Conservation (phyloP, 2,797 vertebrate genomes). For the Brotula barbata region DNA sequence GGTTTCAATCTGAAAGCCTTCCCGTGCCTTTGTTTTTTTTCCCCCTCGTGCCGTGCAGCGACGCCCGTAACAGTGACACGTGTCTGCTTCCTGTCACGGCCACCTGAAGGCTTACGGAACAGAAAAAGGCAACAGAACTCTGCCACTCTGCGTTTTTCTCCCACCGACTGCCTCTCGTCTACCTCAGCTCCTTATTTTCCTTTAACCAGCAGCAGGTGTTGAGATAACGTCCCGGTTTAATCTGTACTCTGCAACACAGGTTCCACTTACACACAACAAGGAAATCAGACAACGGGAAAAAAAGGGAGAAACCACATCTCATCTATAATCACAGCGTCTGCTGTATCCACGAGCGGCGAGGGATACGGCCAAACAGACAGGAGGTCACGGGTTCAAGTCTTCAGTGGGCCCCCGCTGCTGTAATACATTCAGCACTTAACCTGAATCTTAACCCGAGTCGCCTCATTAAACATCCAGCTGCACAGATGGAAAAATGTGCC, state of each 20-base stretch:
- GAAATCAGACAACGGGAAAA: slow-evolving; percentile 6
- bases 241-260: not conserved
- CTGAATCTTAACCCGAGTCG: slow-evolving; percentile 44
- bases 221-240: slow-evolving; percentile 10
- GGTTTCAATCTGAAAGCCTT: slow-evolving; percentile 10
- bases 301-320: slow-evolving; percentile 5
- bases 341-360: slow-evolving; percentile 39
- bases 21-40: slow-evolving; percentile 11
- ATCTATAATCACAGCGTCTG: not conserved
- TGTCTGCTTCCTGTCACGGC: slow-evolving; percentile 45
- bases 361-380: slow-evolving; percentile 32
- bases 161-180: not conserved
- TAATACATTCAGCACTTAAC: slow-evolving; percentile 62
- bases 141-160: slow-evolving; percentile 1
- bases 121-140: slow-evolving; percentile 10
- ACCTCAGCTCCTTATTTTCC: slow-evolving; percentile 6
- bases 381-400: slow-evolving; percentile 43
- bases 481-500: slow-evolving; percentile 36
- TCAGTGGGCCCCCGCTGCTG: slow-evolving; percentile 36
- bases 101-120: slow-evolving; percentile 42
- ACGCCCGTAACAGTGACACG: slow-evolving; percentile 13
- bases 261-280: not conserved
- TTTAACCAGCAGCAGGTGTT: slow-evolving; percentile 25
- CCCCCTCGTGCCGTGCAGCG: slow-evolving; percentile 24
- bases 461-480: slow-evolving; percentile 62